Evolutionary conservation across 2,888 invertebrate genomes (phyloP).

Genomic region (Macrosiphum euphorbiae): DNA sequence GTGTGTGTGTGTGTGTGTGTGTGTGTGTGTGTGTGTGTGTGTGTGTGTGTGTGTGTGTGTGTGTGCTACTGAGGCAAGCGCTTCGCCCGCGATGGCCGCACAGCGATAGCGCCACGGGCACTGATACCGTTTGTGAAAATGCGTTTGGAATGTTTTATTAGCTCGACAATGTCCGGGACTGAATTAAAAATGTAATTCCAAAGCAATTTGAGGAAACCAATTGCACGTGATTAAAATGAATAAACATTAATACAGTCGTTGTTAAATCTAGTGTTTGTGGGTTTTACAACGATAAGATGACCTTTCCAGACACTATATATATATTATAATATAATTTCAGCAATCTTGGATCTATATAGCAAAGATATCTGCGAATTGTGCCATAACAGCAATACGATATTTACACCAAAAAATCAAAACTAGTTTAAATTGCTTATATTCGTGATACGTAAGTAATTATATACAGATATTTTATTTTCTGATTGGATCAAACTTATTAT

Average conservation of each 20-base stretch:
- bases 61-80: background rate
- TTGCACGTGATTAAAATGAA: slow-evolving; percentile 38
- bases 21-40: background rate
- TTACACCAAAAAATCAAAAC: background rate
- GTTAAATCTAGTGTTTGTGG: slow-evolving; percentile 20
- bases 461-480: background rate
- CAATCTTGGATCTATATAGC: background rate
- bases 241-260: background rate
- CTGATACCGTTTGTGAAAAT: slow-evolving; percentile 6
- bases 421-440: background rate
- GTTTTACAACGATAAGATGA: background rate
- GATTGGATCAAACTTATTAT: background rate
- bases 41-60: background rate
- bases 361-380: background rate
- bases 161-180: background rate
- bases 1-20: background rate
- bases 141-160: slow-evolving; percentile 43
- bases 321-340: background rate
- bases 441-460: no score
- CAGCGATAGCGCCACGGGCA: background rate
- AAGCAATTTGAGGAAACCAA: slow-evolving; percentile 22
- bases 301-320: background rate
- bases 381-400: background rate
- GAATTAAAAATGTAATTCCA: slow-evolving; percentile 49
- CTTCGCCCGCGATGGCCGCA: background rate